Evolutionary conservation across 2,888 invertebrate species (phyloP), one percentile per base, ranked within the genome.

Genomic region (Hanleya hanleyi): DNA sequence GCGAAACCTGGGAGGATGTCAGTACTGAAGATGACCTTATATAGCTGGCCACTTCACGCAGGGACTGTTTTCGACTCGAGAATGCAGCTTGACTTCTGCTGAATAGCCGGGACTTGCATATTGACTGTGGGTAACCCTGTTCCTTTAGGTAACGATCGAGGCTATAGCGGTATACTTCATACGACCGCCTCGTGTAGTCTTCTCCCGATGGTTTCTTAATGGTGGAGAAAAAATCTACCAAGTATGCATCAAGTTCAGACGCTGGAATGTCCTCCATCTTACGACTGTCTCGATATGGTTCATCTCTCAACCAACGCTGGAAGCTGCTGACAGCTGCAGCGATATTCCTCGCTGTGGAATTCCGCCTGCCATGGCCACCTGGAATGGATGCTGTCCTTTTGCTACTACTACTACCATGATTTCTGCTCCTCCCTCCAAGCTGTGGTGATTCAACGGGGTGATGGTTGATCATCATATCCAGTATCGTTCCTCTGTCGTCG

Each of bases 101-200:
- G 26, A 57, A 57, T 26, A 29, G 26, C 29, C 12, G 26, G 9
- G 57, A 57, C 57, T 57, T 57, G 57, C 57, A 22, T 22, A 57
- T 57, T 22, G 57, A 57, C 15, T 22, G 29, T 4, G 57, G 57
- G 26, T 57, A 57, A 15, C 29, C 29, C 12, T 57, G 57, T 26
- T 57, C 29, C 26, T 57, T 57, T 32, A 57, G 9, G 26, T 57
- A 57, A 29, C 57, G 18, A 15, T 57, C 57, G 26, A 57, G 29
- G 57, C 57, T 57, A 26, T 57, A 57, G 2, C 57, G 57, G 26
- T 29, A 57, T 2, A 57, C 57, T 22, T 26, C 26, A 32, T 29
- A 57, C 15, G 57, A 57, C 12, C 57, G 57, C 29, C 32, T 18
- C 26, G 57, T 57, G 57, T 57, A 57, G 57, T 57, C 57, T 57